phyloP scores from a whole-genome alignment of 2,797 vertebrate species.

The Coccyzus lansbergi region DNA sequence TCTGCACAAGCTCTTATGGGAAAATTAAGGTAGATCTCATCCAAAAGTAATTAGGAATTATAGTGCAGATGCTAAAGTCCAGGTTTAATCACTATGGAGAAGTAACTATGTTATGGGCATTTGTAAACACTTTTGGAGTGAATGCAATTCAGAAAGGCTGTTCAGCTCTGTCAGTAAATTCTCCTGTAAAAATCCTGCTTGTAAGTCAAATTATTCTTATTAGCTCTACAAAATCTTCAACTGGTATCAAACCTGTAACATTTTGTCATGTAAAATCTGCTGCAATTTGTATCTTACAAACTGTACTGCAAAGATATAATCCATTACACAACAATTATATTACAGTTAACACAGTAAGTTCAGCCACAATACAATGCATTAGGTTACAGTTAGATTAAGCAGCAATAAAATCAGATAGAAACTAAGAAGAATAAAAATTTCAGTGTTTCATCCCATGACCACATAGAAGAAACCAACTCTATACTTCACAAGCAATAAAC shows the following conservation, averaged over 20 bases:
- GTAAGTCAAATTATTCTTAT: neutral
- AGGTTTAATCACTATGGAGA: neutral
- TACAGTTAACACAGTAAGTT: neutral
- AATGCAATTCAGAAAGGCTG: neutral
- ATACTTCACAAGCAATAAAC: neutral
- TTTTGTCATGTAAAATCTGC: neutral
- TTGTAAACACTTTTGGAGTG: neutral
- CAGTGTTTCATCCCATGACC: neutral
- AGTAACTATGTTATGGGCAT: neutral
- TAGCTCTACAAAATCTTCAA: neutral
- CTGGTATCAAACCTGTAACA: neutral
- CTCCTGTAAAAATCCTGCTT: neutral
- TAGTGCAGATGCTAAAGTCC: neutral
- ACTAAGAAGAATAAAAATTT: neutral
- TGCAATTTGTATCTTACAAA: neutral
- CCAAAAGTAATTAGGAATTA: neutral
- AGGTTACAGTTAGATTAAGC: neutral
- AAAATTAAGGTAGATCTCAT: neutral
- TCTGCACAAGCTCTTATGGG: neutral
- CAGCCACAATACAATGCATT: accelerated
- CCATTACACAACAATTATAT: neutral
- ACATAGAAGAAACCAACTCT: neutral
- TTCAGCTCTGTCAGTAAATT: neutral
- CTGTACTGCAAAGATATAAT: neutral
- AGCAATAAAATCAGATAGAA: neutral